Base-by-base conservation (phyloP, 2,888 invertebrate genomes). In the Nomada fucata region DNA sequence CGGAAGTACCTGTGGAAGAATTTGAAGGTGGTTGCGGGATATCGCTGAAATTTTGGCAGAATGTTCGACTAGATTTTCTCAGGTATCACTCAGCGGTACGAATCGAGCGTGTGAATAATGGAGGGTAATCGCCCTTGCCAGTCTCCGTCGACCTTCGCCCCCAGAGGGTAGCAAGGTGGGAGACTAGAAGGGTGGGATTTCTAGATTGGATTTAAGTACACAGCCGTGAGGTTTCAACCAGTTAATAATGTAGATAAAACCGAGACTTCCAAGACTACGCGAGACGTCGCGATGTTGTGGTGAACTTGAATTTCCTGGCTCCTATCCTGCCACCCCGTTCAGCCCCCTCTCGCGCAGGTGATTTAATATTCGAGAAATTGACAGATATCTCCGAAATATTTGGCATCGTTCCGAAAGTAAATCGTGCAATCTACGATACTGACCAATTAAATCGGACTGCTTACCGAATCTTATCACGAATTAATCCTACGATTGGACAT, bases 191-290 rank as follows among this genome's bases (percentile, higher is more conserved):
- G 90, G 86, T 86, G 89, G 88, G 90, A 92, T 91, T 91, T 90
- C 90, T 89, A 89, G 91, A 92, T 92, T 92, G 90, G 90, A 92
- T 91, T 92, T 90, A 90, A 92, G 91, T 92, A 92, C 91, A 91
- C 92, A 90, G 90, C 90, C 91, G 87, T 90, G 89, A 91, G 91
- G 91, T 92, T 92, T 90, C 88, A 79, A 88, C 86, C 87, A 82
- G 85, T 93, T 92, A 92, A 93, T 93, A 92, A 93, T 93, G 90
- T 88, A 92, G 87, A 84, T 83, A 87, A 87, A 90, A 90, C 89
- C 89, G 82, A 80, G 86, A 84, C 89, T 88, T 86, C 85, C 71
- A 57, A 15, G 84, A 77, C 79, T 75, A 80, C 69, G 81, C 68
- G 82, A 77, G 85, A 87, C 86, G 84, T 78, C 71, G 67, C 76